phyloP scores from a whole-genome alignment of 2,888 invertebrate genomes.

The Epinotia demarniana region DNA sequence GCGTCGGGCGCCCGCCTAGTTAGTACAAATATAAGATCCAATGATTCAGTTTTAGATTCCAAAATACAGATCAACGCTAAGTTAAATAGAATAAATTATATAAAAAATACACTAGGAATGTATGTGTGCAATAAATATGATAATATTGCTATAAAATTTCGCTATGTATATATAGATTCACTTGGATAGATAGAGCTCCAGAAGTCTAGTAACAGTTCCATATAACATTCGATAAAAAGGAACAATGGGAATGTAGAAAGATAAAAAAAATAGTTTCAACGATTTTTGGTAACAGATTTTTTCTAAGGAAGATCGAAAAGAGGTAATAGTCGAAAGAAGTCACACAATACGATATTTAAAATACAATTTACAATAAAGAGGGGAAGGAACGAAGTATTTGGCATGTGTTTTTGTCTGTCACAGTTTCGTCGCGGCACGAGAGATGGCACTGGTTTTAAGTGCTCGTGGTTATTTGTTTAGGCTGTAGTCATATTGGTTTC shows the following conservation, averaged over 20 bases:
- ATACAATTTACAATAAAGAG: constrained; percentile 47
- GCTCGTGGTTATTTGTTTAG: constrained; percentile 18
- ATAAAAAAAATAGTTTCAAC: constrained; percentile 10
- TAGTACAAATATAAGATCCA: constrained; percentile 50
- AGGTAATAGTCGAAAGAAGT: constrained; percentile 29
- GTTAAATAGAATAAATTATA: constrained; percentile 54
- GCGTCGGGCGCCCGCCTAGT: constrained; percentile 46
- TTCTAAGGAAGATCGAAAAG: constrained; percentile 28
- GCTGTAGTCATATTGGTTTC: constrained; percentile 4
- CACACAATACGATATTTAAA: constrained; percentile 47
- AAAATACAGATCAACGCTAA: constrained; percentile 60
- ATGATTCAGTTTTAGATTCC: constrained; percentile 52
- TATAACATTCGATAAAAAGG: constrained; percentile 27
- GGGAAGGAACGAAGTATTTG: constrained; percentile 50
- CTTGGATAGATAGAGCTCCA: constrained; percentile 28
- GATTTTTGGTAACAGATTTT: constrained; percentile 7
- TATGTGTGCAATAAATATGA: constrained; percentile 56
- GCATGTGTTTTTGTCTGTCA: constrained; percentile 46
- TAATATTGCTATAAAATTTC: constrained; percentile 50
- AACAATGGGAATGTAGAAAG: constrained; percentile 33
- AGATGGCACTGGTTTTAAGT: constrained; percentile 38
- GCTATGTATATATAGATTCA: constrained; percentile 47
- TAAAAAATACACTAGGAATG: constrained; percentile 68
- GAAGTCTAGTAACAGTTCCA: constrained; percentile 26
- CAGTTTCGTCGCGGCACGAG: constrained; percentile 16